A percentile compares a stretch with the other conserved stretches of the same genome.
These are phyloP conservation scores for Fulica atra DNA, from an alignment of 2,113 vertebrate genomes.

Conservation along the genomic window DNA sequence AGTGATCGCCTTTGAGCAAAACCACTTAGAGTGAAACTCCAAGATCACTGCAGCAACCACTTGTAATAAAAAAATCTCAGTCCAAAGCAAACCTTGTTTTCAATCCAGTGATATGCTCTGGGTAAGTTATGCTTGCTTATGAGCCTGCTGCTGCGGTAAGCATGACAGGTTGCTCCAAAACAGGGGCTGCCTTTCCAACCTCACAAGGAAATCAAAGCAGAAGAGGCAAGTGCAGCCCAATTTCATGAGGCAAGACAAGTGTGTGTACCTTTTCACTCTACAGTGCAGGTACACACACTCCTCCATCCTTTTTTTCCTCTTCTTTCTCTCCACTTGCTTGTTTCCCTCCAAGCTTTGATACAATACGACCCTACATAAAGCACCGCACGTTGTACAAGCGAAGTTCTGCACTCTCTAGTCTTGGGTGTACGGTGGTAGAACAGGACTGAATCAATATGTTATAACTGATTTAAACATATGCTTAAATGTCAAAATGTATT, in stretches of 20 bases:
- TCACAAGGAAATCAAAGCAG: neutral
- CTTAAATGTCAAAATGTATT: conserved; percentile 40
- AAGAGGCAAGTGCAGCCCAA: neutral
- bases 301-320: neutral
- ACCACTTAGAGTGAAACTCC: neutral
- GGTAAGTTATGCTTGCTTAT: neutral
- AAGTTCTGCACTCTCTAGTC: neutral
- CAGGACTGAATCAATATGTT: neutral
- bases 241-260: fast-evolving
- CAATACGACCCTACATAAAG: neutral
- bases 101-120: neutral
- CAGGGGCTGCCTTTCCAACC: neutral
- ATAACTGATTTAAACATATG: conserved; percentile 15
- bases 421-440: neutral
- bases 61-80: neutral
- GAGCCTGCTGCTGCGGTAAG: neutral
- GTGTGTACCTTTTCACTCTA: neutral
- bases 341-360: neutral
- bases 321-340: neutral
- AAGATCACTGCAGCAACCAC: neutral
- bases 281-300: fast-evolving
- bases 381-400: neutral
- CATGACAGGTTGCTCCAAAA: neutral
- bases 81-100: neutral
- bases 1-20: neutral